Evolutionary conservation across 2,113 vertebrate species (phyloP).

Genomic region (Henicopernis longicauda): DNA sequence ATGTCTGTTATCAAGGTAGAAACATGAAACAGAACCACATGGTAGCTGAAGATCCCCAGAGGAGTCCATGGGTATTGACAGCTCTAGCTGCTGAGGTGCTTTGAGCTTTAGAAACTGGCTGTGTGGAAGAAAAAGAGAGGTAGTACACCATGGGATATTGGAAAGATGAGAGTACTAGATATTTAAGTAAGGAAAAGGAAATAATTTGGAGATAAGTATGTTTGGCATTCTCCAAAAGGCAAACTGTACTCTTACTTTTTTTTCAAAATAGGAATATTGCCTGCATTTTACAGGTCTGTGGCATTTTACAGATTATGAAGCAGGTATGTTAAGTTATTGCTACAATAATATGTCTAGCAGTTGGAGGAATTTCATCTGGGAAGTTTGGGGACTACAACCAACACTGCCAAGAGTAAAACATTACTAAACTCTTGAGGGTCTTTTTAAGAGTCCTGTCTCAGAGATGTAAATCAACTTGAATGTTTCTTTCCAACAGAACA

Average conservation of each 20-base stretch:
- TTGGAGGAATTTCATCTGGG: not conserved
- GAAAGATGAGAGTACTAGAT: not conserved
- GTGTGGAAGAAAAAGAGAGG: not conserved
- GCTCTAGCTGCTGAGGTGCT: not conserved
- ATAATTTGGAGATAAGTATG: not conserved
- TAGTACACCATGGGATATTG: rapidly evolving
- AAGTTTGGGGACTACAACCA: not conserved
- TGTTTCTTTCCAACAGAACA: not conserved
- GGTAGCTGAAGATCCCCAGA: not conserved
- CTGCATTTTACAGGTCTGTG: not conserved
- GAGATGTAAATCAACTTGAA: not conserved
- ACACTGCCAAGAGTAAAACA: not conserved
- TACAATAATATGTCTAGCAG: not conserved
- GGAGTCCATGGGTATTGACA: not conserved
- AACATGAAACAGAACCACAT: not conserved
- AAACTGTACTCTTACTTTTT: not conserved
- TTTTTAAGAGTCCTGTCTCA: not conserved
- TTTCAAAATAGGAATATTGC: not conserved
- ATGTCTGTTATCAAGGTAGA: not conserved
- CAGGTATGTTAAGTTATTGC: not conserved
- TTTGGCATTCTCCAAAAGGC: not conserved
- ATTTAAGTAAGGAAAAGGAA: not conserved
- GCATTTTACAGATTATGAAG: not conserved
- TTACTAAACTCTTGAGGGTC: not conserved
- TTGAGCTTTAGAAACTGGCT: not conserved